A percentile compares a stretch with the other conserved stretches of the same genome.
phyloP scores from a whole-genome alignment of 53 echinoderm and acorn worm genomes.

The Paracentrotus lividus region DNA sequence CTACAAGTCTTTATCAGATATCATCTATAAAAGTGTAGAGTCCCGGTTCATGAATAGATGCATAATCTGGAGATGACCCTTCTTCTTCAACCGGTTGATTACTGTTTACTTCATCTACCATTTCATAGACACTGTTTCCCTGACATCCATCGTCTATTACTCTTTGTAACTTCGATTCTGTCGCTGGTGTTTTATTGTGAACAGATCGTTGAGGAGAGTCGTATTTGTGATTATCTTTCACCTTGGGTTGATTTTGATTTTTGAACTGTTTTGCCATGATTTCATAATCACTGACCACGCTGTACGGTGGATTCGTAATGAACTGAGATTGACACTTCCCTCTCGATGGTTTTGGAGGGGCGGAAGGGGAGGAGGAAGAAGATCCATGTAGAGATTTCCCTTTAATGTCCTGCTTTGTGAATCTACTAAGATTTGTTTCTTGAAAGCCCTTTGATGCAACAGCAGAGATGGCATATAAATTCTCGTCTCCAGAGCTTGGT shows the following conservation, averaged over 20 bases:
- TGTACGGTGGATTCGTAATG: neutral
- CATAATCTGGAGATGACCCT: neutral
- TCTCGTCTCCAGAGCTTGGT: neutral
- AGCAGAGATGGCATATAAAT: conserved; percentile 23
- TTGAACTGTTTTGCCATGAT: conserved; percentile 45
- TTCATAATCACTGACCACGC: conserved; percentile 60
- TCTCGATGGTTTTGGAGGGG: conserved; percentile 42
- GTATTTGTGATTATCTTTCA: neutral
- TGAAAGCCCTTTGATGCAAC: neutral
- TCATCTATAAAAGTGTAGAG: neutral
- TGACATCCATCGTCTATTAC: neutral
- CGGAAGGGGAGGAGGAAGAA: neutral
- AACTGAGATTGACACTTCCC: conserved; percentile 63
- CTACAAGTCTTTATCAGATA: neutral
- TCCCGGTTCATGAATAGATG: neutral
- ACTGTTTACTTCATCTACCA: neutral
- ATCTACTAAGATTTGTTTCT: neutral
- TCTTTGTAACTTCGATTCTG: neutral
- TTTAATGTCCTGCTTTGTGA: conserved; percentile 36
- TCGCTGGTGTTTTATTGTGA: neutral
- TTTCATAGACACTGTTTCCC: conserved; percentile 6
- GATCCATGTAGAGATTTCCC: conserved; percentile 47
- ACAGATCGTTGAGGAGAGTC: conserved; percentile 1
- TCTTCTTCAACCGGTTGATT: neutral
- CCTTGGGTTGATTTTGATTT: neutral